These are phyloP conservation scores for Antheraea assamensis DNA, from an alignment of 2,888 invertebrate genomes.

Conservation along the genomic window DNA sequence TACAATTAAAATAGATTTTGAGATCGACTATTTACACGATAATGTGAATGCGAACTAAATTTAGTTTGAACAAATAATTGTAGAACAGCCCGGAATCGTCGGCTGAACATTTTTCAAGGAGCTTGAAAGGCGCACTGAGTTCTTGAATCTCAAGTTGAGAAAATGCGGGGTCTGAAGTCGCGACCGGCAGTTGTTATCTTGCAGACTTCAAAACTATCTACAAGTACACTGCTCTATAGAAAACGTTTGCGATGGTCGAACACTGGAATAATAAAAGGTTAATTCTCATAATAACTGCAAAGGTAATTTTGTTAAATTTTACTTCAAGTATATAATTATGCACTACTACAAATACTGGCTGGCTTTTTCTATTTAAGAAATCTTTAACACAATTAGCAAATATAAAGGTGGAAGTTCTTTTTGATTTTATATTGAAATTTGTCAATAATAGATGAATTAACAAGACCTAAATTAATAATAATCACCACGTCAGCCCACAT, in stretches of 20 bases:
- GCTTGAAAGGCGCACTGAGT: constrained; percentile 3
- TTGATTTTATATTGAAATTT: neutral
- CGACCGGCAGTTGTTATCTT: constrained; percentile 52
- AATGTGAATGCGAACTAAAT: neutral
- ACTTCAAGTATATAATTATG: neutral
- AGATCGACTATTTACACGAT: neutral
- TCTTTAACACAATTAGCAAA: neutral
- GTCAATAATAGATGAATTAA: no score
- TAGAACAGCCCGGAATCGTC: neutral
- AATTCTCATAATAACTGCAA: neutral
- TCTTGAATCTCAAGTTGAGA: constrained; percentile 10
- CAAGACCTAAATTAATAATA: no score
- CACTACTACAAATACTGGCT: neutral
- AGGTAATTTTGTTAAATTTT: neutral
- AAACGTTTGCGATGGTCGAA: neutral
- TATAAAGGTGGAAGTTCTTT: no score
- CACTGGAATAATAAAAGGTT: neutral
- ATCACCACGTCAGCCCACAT: no score
- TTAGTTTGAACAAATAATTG: neutral
- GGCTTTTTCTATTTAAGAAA: neutral
- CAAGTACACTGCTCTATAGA: neutral
- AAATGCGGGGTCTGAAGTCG: constrained; percentile 28
- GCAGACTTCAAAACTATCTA: neutral
- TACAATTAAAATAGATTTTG: neutral
- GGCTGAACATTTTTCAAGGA: constrained; percentile 30